These are phyloP conservation scores for Chelonus formosanus DNA, from an alignment of 2,888 invertebrate genomes.

Conservation along the genomic window DNA sequence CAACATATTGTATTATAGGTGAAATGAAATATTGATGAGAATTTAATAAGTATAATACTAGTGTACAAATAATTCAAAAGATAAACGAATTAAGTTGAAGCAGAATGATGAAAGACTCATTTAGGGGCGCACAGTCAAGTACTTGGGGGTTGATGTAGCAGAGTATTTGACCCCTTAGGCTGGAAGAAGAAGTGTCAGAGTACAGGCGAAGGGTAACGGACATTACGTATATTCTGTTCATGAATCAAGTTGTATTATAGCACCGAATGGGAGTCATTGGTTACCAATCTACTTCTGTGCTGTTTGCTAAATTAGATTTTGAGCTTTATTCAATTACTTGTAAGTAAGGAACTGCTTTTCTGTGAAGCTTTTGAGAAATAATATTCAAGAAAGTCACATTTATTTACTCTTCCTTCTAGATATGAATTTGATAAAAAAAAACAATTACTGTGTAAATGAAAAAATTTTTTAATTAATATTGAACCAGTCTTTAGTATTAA, in stretches of 20 bases:
- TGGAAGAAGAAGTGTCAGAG: slow-evolving; percentile 34
- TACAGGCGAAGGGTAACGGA: slow-evolving; percentile 39
- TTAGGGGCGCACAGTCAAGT: slow-evolving; percentile 45
- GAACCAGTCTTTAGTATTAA: no score
- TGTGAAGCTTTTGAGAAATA: slow-evolving; percentile 10
- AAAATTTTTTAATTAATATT: no score
- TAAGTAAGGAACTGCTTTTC: slow-evolving; percentile 38
- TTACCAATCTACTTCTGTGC: slow-evolving; percentile 60
- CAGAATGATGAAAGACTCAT: slow-evolving; percentile 63
- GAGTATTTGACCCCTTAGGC: slow-evolving; percentile 62
- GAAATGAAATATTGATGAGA: no score
- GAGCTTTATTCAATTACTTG: slow-evolving; percentile 63
- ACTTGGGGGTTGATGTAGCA: slow-evolving; percentile 49
- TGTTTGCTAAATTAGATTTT: slow-evolving; percentile 63
- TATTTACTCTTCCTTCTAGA: no score
- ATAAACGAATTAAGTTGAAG: slow-evolving; percentile 62
- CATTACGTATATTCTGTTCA: slow-evolving; percentile 56
- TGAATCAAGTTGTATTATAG: slow-evolving; percentile 65
- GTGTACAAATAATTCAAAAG: slow-evolving; percentile 61
- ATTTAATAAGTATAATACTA: not conserved
- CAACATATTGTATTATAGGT: no score
- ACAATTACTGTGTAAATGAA: no score
- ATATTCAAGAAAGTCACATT: no score
- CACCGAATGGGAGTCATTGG: slow-evolving; percentile 45
- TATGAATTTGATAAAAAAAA: no score